These are phyloP conservation scores for Ctenicera cuprea DNA, from an alignment of 2,888 invertebrate genomes.

Conservation along the genomic window DNA sequence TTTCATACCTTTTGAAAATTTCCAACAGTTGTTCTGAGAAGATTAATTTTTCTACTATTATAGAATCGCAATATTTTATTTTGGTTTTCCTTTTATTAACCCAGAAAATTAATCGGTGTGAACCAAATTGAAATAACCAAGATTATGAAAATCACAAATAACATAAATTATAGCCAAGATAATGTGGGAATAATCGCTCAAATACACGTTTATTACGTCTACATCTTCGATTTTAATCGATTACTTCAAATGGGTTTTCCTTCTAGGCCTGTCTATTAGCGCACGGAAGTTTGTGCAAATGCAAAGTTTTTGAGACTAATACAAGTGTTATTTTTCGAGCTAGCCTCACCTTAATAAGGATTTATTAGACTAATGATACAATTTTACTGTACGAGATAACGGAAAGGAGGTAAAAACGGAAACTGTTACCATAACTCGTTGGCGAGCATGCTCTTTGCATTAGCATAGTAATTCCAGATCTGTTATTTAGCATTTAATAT, in stretches of 20 bases:
- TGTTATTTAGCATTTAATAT: constrained; percentile 23
- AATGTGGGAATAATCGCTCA: too few species aligned
- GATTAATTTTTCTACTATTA: not conserved
- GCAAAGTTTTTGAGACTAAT: not conserved
- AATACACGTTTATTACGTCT: too few species aligned
- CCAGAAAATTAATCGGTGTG: not conserved
- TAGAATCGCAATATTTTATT: too few species aligned
- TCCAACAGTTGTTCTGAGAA: not conserved
- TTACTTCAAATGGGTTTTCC: too few species aligned
- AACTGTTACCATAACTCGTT: constrained; percentile 32
- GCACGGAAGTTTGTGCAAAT: not conserved
- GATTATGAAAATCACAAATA: too few species aligned
- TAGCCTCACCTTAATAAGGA: constrained; percentile 7
- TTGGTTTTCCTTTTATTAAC: too few species aligned
- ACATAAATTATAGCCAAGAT: too few species aligned
- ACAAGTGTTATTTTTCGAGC: constrained; percentile 6
- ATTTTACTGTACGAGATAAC: constrained; percentile 33
- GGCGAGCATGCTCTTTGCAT: constrained; percentile 15
- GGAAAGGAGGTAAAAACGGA: constrained; percentile 34
- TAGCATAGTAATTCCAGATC: constrained; percentile 21
- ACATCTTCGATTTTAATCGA: too few species aligned
- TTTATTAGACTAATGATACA: constrained; percentile 31
- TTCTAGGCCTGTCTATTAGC: not conserved
- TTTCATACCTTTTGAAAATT: not conserved
- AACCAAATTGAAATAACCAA: too few species aligned